Base-by-base conservation (phyloP, 2,797 vertebrate genomes). In the Carduelis carduelis region DNA sequence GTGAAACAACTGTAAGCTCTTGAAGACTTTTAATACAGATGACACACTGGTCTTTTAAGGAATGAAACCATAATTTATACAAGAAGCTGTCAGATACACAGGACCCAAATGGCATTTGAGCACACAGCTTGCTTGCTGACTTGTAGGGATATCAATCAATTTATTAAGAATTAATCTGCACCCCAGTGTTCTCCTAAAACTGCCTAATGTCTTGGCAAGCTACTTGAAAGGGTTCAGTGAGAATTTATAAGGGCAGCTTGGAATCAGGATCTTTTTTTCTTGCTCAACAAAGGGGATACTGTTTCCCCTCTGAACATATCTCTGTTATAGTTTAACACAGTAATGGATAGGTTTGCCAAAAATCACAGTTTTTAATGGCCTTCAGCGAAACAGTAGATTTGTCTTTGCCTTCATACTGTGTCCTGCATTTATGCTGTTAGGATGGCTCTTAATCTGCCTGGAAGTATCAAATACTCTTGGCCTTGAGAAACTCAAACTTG, bases 131-230 rank as follows among this genome's bases (percentile, higher is more conserved):
- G 74, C 77, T 85, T 87, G 64, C 83, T 95, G 84, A 79, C 89
- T 97, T 97, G 93, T 93, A 95, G 95, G 93, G 96, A 89, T 96
- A 98, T 97, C 85, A 93, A 97, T 97, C 96, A 97, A 97, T 97
- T 97, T 97, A 97, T 97, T 97, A 96, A 94, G 93, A 95, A 97
- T 96, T 93, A 97, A 97, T 97, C 89, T 97, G 87, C 95, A 97
- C 96, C 92, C 96, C 94, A 91, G 90, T 83, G 49, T 97, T 97
- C 93, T 96, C 92, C 87, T 97, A 97, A 98, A 97, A 81, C 94
- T 97, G 96, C 96, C 95, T 95, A 97, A 98, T 97, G 94, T 97
- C 97, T 98, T 98, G 97, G 97, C 97, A 98, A 95, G 91, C 95
- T 88, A 97, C 96, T 97, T 97, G 93, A 97, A 98, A 98, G 96